Evolutionary conservation across 2,888 invertebrate species (phyloP).

Genomic region (Galerucella nymphaeae): DNA sequence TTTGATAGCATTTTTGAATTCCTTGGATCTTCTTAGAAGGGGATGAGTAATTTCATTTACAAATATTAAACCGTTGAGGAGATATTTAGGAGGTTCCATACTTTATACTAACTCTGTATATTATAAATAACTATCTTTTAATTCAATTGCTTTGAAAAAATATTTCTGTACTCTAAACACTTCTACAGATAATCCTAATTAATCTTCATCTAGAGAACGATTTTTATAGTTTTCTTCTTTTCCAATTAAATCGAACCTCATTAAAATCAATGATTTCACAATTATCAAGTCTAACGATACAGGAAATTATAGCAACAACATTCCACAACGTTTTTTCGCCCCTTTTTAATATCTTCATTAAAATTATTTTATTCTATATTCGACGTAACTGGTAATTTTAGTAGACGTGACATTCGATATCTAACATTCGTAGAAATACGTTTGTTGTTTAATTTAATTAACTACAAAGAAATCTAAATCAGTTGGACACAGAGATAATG

Average conservation of each 20-base stretch:
- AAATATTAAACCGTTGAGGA: no score
- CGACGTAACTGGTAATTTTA: neutral
- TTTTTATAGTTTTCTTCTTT: neutral
- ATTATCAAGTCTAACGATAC: neutral
- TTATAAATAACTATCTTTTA: no score
- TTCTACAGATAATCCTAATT: neutral
- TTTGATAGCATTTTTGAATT: no score
- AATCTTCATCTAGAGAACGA: neutral
- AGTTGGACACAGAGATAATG: neutral
- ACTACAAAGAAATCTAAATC: slow-evolving; percentile 13
- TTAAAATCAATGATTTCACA: neutral
- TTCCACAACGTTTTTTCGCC: slow-evolving; percentile 1
- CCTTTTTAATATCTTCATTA: neutral
- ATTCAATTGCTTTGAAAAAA: no score
- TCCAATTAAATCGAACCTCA: neutral
- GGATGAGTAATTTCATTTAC: no score
- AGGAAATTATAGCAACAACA: slow-evolving; percentile 10
- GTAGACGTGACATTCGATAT: neutral
- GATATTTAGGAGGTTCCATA: no score
- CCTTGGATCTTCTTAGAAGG: no score
- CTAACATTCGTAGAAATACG: neutral
- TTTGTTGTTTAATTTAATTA: slow-evolving; percentile 11
- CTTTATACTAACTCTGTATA: no score
- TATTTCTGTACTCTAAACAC: neutral
- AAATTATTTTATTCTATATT: slow-evolving; percentile 5